Conservation (phyloP, 2,113 vertebrate species). For the Dissostichus mawsoni region DNA sequence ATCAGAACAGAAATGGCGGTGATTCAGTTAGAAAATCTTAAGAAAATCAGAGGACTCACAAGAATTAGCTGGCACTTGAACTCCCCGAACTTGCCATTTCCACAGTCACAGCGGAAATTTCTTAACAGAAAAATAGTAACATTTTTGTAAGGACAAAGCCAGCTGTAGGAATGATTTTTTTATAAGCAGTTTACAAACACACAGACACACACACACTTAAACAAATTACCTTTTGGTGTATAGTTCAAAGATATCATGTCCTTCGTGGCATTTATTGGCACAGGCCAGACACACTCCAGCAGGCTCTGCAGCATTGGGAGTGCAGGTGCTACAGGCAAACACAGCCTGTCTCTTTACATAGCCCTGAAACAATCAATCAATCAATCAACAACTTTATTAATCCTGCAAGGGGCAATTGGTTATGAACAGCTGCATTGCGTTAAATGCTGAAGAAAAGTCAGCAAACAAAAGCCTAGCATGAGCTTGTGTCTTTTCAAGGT, state of each 20-base stretch:
- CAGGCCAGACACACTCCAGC: slow-evolving; percentile 95
- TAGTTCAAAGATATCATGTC: slow-evolving; percentile 92
- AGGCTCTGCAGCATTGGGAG: slow-evolving; percentile 86
- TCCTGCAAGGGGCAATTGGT: no score
- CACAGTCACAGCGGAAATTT: slow-evolving; percentile 97
- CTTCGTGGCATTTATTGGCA: slow-evolving; percentile 94
- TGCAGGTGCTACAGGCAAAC: slow-evolving; percentile 93
- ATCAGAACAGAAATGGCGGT: no score
- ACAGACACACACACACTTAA: no score
- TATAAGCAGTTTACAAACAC: not conserved
- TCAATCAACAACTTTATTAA: no score
- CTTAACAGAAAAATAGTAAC: slow-evolving; percentile 63
- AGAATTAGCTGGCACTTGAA: slow-evolving; percentile 90
- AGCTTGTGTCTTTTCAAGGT: no score
- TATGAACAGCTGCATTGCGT: no score
- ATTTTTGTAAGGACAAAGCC: not conserved
- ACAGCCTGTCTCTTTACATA: slow-evolving; percentile 94
- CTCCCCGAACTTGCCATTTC: slow-evolving; percentile 93
- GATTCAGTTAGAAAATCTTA: not conserved
- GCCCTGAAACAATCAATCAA: slow-evolving; percentile 79
- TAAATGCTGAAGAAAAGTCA: no score
- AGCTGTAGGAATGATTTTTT: not conserved
- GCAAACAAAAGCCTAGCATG: no score
- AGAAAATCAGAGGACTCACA: slow-evolving; percentile 79
- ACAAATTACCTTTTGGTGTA: slow-evolving; percentile 92